Base-by-base conservation (phyloP, 2,888 invertebrate genomes). In the Eupithecia insigniata region DNA sequence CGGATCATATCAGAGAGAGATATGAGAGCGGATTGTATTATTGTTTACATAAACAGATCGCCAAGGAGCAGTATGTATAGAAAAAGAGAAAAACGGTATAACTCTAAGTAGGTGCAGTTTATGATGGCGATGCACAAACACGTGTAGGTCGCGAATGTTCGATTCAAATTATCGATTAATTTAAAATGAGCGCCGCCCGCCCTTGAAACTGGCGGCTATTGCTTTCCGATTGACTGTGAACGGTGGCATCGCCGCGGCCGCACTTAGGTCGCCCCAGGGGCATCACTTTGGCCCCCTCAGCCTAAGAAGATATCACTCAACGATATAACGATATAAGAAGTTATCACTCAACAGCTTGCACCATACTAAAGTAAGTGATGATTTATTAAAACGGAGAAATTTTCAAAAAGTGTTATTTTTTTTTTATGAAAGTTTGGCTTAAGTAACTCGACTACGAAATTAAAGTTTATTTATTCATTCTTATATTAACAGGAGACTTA, bases 141-240 rank as follows among this genome's bases (percentile, higher is more conserved):
- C 26, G 22, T 55, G 34, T n/a, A 8, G n/a, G 30, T 62, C 30
- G 30, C 61, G 12, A 34, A 30, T 30, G 60, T 58, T 71, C 34
- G 65, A 72, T 73, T 75, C 70, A 67, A 18, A 61, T n/a, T 79
- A 82, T 83, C 76, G 83, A 83, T 81, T 77, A 73, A 39, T 77
- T 74, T 69, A 72, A 74, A 69, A 75, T 78, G 80, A 78, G 69
- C 75, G 66, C 36, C 68, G 32, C 43, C 14, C 62, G 75, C 70
- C 80, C 74, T 80, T 72, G 77, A 70, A 76, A 69, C 73, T 69
- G 71, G 74, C 69, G 69, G 76, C 78, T 73, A 76, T 75, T 61
- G 74, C 58, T 61, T 67, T 26, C 55, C 55, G 55, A 55, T 55
- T 5, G 55, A 51, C 51, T 55, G 55, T 26, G 26, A 55, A 55